Base-by-base conservation (phyloP, 1,140 invertebrate species). In the Achatina immaculata region DNA sequence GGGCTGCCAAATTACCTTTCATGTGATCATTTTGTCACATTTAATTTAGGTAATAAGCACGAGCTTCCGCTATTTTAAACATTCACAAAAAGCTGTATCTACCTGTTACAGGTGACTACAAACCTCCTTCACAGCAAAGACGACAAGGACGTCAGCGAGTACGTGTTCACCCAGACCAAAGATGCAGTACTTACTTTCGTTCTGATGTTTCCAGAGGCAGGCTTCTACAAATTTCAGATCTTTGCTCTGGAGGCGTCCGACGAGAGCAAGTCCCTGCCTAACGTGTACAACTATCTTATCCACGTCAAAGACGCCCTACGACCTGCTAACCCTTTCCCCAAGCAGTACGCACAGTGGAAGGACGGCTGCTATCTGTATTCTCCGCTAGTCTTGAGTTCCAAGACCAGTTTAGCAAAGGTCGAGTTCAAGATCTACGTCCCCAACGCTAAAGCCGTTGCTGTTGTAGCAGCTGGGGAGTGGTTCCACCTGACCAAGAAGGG, bases 271-370 rank as follows among this genome's bases (percentile, higher is more conserved):
- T 86, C 84, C 19, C 82, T 91, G 76, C 89, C 89, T 0, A 90
- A 89, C 77, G 90, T 89, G 11, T 90, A 78, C 84, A 91, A 91
- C 82, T 91, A 90, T 75, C 75, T 90, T 43, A 88, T 91, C 58
- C 78, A 89, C 38, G 80, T 81, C 42, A 69, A 73, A 73, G 34
- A 78, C 0, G 80, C 80, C 0, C 66, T 82, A 24, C 82, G 83
- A 34, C 85, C 86, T 0, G 86, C 85, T 1, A 82, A 83, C 69
- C 83, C 87, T n/a, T 91, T 87, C 85, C 90, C 90, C 14, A 87
- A 89, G 76, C 90, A 91, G 83, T 91, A 88, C 80, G 88, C 87
- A 21, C 90, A 90, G 62, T 91, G 90, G 90, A 90, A 90, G 77
- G 89, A 91, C n/a, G 90, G 89, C 1, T 91, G 90, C 77, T 90